A percentile compares a stretch with the other conserved stretches of the same genome.
These are phyloP conservation scores for Pterobdella sp. DNA, from an alignment of 2,888 invertebrate species.

Conservation along the genomic window DNA sequence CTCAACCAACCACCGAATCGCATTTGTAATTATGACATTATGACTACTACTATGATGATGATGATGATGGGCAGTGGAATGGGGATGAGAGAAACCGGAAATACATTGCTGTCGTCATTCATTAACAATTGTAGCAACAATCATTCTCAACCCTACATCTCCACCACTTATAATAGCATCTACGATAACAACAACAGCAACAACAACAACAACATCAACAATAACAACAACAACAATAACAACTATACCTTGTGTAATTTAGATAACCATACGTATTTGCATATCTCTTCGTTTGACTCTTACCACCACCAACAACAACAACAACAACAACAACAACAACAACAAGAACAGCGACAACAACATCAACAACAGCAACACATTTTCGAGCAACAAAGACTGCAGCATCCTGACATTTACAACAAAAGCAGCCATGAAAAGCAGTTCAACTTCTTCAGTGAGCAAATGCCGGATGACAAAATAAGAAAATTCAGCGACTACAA, in stretches of 20 bases:
- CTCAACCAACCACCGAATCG: neutral
- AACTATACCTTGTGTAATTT: constrained; percentile 50
- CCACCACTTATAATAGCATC: neutral
- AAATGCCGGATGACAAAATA: neutral
- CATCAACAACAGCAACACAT: neutral
- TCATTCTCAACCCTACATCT: neutral
- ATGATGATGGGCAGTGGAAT: constrained; percentile 16
- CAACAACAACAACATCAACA: constrained; percentile 11
- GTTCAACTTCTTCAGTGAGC: neutral
- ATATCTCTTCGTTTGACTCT: constrained; percentile 15
- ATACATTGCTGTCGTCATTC: neutral
- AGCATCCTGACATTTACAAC: no score
- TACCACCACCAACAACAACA: neutral
- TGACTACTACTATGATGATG: constrained; percentile 24
- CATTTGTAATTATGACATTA: neutral
- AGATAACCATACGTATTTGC: constrained; percentile 45
- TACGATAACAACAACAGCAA: neutral
- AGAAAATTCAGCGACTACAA: constrained; percentile 9
- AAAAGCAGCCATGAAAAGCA: neutral
- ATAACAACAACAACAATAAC: constrained; percentile 33
- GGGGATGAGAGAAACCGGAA: neutral
- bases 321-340: neutral
- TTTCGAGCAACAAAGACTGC: neutral
- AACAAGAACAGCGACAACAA: neutral
- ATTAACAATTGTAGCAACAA: neutral